Base-by-base conservation (phyloP, 2,888 invertebrate genomes). In the Amaurobius ferox region DNA sequence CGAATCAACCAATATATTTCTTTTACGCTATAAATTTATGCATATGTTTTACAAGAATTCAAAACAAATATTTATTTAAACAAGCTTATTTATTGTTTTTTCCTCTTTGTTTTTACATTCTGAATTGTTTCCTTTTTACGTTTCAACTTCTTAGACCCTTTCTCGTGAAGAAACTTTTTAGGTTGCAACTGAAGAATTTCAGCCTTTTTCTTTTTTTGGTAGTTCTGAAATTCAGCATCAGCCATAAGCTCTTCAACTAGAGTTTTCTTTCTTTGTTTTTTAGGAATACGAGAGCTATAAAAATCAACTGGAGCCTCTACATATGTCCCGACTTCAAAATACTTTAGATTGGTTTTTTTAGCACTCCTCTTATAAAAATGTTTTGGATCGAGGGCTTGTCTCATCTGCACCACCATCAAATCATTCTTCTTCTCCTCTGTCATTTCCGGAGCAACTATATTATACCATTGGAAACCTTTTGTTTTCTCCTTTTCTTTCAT, bases 341-440 rank as follows among this genome's bases (percentile, higher is more conserved):
- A 98, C 92, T 98, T 98, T 0, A 98, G 98, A 39, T 97, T 90
- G 19, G 55, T 3, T 92, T 95, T 95, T 89, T 95, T 93, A 90
- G 97, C 96, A 91, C 96, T 97, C 90, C 96, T 96, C 91, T 98
- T 98, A 92, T 98, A 99, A 92, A 98, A 98, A 89, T 95, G 95
- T 91, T 98, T 98, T 0, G 98, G 96, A 92, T 99, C 95, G 13
- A 98, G 92, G 0, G 94, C 96, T 0, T 96, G 95, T 89, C 99
- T 94, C 98, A 99, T 98, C 92, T 96, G 95, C 0, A 99, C 92
- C 13, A 98, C 93, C 92, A 96, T 94, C 13, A 99, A 92, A 91
- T 99, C 98, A 90, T 95, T 95, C 91, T 95, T 95, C 67, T 95
- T 92, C 91, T 98, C 97, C 32, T 96, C 95, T 0, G 97, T 98